Evolutionary conservation across 2,888 invertebrate genomes (phyloP), one percentile per base, ranked within the genome.

Genomic region (Dryobota labecula): DNA sequence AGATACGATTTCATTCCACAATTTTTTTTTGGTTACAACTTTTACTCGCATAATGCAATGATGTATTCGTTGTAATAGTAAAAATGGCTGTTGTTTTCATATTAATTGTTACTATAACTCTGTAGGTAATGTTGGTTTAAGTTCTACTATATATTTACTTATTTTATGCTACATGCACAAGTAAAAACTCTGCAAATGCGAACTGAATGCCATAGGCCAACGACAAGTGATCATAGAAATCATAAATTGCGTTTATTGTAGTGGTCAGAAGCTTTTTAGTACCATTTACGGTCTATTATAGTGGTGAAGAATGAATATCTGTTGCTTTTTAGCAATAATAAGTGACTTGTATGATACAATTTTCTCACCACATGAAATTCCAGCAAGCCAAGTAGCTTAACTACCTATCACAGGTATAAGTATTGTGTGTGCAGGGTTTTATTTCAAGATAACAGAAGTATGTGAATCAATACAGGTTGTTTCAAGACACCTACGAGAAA

Each of bases 391-490:
- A 27, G 30, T 30, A 27, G 27, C 3, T 8, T 8, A 13, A 11
- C 15, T 66, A 43, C 4, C 6, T n/a, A 30, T 7, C 13, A 51
- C 0, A 15, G 15, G 51, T 24, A n/a, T 18, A 24, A 38, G 47
- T 62, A 30, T 33, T 38, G n/a, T 73, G 45, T 38, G 36, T 24
- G 49, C 24, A n/a, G 24, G 38, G 38, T n/a, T 73, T 66, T 45
- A 66, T 36, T 45, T 58, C 0, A 2, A n/a, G 65, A 58, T 67
- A 66, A n/a, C 27, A 41, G 13, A 43, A 56, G 41, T 36, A 18
- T 56, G 30, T 56, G 54, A 45, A 61, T 56, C 54, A 56, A 68
- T 36, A 61, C 47, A 66, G 54, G 54, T 73, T 64, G n/a, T 15
- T 27, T 18, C n/a, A 11, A 38, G 56, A 36, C 36, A 56, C 33